phyloP scores from a whole-genome alignment of 2,113 vertebrate genomes.

The Erpornis zantholeuca region DNA sequence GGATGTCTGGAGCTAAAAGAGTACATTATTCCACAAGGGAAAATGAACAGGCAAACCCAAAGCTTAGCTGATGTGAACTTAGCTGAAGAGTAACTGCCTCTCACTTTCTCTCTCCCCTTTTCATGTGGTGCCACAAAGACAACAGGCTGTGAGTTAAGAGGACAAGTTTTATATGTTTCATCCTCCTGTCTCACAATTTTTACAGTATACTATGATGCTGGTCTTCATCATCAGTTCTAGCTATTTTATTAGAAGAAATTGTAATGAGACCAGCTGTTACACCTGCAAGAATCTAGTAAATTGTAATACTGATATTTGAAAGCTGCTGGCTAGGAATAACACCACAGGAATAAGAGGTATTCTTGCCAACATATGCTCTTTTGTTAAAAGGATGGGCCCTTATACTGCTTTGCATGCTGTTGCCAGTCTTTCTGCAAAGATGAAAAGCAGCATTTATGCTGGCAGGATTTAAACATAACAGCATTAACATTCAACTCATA shows the following conservation, averaged over 20 bases:
- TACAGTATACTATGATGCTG: neutral
- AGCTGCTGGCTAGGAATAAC: conserved; percentile 10
- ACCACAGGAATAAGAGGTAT: neutral
- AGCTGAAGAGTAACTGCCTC: neutral
- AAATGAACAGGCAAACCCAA: neutral
- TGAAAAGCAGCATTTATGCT: conserved; percentile 44
- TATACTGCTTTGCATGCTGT: conserved; percentile 39
- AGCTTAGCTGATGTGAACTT: neutral
- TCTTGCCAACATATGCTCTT: conserved; percentile 11
- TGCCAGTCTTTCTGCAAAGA: conserved; percentile 25
- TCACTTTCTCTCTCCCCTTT: neutral
- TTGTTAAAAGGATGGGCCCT: conserved; percentile 17
- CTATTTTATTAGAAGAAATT: neutral
- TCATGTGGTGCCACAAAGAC: neutral
- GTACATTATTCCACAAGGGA: neutral
- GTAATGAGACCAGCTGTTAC: conserved; percentile 5
- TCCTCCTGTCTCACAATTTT: neutral
- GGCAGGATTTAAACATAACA: conserved; percentile 24
- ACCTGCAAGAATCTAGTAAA: conserved; percentile 24
- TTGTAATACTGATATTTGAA: neutral
- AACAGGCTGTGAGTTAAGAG: neutral
- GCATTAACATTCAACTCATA: conserved; percentile 40
- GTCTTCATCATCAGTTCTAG: conserved; percentile 16
- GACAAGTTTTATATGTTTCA: neutral
- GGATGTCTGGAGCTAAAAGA: neutral